Evolutionary conservation across 2,888 invertebrate species (phyloP).

Genomic region (Synergus laeviventris): DNA sequence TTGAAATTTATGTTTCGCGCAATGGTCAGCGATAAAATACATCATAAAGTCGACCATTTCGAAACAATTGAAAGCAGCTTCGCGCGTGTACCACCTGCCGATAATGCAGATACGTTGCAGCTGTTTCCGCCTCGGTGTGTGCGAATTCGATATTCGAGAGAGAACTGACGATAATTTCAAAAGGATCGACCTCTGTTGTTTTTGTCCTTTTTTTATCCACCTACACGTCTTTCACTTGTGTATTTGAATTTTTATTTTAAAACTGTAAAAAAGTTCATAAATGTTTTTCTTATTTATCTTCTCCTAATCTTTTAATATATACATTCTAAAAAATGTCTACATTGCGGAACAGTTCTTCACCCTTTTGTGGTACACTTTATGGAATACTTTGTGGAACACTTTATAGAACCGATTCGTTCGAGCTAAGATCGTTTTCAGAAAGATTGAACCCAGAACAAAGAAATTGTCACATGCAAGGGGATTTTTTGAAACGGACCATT

Average conservation of each 20-base stretch:
- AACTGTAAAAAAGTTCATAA: no score
- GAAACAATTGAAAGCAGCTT: slow-evolving; percentile 42
- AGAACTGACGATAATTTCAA: neutral
- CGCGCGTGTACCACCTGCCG: slow-evolving; percentile 62
- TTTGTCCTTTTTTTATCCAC: neutral
- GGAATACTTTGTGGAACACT: neutral
- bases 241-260: no score
- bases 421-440: neutral
- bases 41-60: slow-evolving; percentile 36
- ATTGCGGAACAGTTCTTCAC: neutral
- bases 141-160: slow-evolving; percentile 5
- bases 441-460: slow-evolving; percentile 26
- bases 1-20: slow-evolving; percentile 33
- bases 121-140: slow-evolving; percentile 59
- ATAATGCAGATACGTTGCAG: slow-evolving; percentile 66
- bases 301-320: no score
- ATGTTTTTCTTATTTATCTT: no score
- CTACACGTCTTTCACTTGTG: neutral
- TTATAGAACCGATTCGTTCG: neutral
- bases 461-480: slow-evolving; percentile 17
- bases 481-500: slow-evolving; percentile 48
- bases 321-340: neutral
- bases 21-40: slow-evolving; percentile 36
- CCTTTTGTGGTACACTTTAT: neutral
- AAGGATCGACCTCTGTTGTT: neutral